These are phyloP conservation scores for Dufourea novaeangliae DNA, from an alignment of 1,140 invertebrate genomes.

Conservation along the genomic window DNA sequence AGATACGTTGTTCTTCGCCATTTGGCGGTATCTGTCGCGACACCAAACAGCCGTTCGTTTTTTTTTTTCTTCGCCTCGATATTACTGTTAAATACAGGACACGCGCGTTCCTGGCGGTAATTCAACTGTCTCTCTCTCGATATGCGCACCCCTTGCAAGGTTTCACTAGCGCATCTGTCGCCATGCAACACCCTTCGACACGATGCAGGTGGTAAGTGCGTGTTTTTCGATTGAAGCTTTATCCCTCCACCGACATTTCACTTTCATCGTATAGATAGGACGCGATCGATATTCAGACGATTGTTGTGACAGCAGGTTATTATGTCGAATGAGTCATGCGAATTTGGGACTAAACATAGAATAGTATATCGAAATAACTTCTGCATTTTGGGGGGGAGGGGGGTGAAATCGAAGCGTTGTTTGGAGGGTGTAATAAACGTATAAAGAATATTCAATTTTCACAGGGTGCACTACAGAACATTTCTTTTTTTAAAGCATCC, in stretches of 20 bases:
- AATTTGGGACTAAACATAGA: not conserved
- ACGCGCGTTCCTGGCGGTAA: constrained; percentile 55
- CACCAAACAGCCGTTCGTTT: constrained; percentile 14
- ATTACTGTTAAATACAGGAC: constrained; percentile 24
- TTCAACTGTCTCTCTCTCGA: constrained; percentile 57
- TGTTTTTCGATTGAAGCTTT: constrained; percentile 29
- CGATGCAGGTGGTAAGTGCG: constrained; percentile 63
- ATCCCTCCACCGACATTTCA: not conserved
- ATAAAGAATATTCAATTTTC: too few species aligned
- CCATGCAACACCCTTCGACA: constrained; percentile 61
- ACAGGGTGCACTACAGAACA: too few species aligned
- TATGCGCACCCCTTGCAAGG: constrained; percentile 59
- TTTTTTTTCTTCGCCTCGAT: not conserved
- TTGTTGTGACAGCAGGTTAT: not conserved
- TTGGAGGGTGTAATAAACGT: too few species aligned
- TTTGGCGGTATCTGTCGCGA: constrained; percentile 2
- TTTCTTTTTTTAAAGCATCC: too few species aligned
- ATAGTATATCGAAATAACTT: too few species aligned
- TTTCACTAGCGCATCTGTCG: constrained; percentile 69
- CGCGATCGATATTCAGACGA: not conserved
- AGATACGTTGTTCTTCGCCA: not conserved
- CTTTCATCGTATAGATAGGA: not conserved
- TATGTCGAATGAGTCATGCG: not conserved
- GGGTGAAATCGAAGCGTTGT: too few species aligned
- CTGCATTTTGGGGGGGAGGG: too few species aligned